phyloP scores from a whole-genome alignment of 2,797 vertebrate species.

The Miopithecus talapoin region DNA sequence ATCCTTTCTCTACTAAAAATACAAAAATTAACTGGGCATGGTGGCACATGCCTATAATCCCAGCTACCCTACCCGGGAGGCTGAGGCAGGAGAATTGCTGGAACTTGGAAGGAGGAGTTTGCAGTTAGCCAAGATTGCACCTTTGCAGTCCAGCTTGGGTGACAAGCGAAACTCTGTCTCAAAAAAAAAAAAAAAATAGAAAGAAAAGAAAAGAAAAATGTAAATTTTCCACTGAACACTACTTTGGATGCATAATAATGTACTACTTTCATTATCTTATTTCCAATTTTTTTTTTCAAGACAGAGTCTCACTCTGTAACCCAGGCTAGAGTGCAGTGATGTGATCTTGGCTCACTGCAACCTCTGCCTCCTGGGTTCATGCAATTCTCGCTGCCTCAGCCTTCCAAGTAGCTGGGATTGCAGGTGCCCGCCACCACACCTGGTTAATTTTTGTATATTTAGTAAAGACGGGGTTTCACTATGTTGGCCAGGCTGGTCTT shows the following conservation, averaged over 20 bases:
- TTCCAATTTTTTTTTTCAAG: not conserved
- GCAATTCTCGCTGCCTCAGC: not conserved
- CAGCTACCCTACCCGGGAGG: too few species aligned
- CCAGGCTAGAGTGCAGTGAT: not conserved
- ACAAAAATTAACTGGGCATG: too few species aligned
- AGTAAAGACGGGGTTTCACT: not conserved
- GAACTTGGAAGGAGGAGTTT: too few species aligned
- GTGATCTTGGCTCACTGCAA: not conserved
- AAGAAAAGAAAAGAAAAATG: too few species aligned
- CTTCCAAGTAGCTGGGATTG: not conserved
- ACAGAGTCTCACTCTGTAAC: not conserved
- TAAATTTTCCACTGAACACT: not conserved
- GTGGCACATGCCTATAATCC: too few species aligned
- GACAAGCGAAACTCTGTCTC: too few species aligned
- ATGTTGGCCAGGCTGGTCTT: not conserved
- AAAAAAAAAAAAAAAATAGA: too few species aligned
- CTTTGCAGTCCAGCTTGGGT: too few species aligned
- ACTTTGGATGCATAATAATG: not conserved
- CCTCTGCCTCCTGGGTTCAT: not conserved
- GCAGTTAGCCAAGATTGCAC: too few species aligned
- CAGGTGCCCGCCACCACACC: not conserved
- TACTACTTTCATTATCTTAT: not conserved
- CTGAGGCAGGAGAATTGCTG: too few species aligned
- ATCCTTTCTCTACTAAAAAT: too few species aligned
- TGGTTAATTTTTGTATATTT: not conserved